phyloP scores from a whole-genome alignment of 1,140 invertebrate genomes.

The Zophobas morio region DNA sequence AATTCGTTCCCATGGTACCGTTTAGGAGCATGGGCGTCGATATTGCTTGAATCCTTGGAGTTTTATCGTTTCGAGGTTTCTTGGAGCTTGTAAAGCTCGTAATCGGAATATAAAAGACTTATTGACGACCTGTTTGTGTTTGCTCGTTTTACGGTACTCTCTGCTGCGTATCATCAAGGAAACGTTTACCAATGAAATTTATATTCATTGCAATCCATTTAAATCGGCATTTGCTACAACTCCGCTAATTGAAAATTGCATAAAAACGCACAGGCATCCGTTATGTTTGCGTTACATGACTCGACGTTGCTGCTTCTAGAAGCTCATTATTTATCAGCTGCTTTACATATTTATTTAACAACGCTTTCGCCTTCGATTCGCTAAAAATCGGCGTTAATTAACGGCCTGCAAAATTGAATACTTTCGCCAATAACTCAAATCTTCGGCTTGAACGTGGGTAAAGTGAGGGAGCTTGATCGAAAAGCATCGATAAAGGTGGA shows the following conservation, averaged over 20 bases:
- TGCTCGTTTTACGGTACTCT: conserved; percentile 43
- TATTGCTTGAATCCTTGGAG: conserved; percentile 11
- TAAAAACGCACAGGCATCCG: conserved; percentile 55
- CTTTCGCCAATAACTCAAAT: conserved; percentile 24
- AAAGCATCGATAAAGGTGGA: conserved; percentile 59
- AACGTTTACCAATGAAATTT: conserved; percentile 51
- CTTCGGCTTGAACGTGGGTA: conserved; percentile 13
- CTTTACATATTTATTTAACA: conserved; percentile 47
- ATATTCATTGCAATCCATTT: conserved; percentile 53
- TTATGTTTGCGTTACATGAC: conserved; percentile 47
- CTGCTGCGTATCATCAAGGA: conserved; percentile 42
- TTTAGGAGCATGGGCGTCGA: conserved; percentile 31
- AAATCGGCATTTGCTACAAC: conserved; percentile 53
- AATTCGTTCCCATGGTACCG: conserved; percentile 22
- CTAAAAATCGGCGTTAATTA: conserved; percentile 18
- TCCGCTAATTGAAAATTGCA: conserved; percentile 55
- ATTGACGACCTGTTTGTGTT: conserved; percentile 43
- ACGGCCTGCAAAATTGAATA: conserved; percentile 29
- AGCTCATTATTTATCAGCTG: conserved; percentile 54
- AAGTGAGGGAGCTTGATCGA: conserved; percentile 62
- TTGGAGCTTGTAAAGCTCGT: conserved; percentile 34
- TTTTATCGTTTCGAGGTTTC: conserved; percentile 32
- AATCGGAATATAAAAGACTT: conserved; percentile 43
- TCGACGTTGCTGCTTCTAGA: conserved; percentile 25
- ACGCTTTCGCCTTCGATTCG: conserved; percentile 31